A percentile compares a stretch with the other conserved stretches of the same genome.
Conservation (phyloP, 2,113 vertebrate species). For the Dicaeum eximium region DNA sequence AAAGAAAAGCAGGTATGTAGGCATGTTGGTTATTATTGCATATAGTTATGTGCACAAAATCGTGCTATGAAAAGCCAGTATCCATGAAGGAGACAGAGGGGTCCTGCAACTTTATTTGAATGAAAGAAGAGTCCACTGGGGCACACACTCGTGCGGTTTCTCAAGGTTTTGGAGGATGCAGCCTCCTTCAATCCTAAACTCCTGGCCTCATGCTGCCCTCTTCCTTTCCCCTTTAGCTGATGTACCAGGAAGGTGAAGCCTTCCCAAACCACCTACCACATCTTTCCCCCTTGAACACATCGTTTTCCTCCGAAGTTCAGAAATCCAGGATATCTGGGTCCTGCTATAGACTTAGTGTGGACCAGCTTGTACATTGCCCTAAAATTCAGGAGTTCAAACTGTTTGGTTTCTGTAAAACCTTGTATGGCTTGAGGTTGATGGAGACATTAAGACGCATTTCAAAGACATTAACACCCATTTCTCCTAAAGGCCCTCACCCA, state of each 20-base stretch:
- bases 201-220: accelerated
- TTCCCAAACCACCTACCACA: not conserved
- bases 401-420: not conserved
- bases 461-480: not conserved
- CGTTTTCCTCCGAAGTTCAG: not conserved
- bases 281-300: not conserved
- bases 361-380: not conserved
- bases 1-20: not conserved
- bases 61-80: not conserved
- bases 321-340: not conserved
- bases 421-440: not conserved
- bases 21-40: not conserved
- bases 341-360: accelerated
- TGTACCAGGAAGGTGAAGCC: not conserved
- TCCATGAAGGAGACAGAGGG: not conserved
- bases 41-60: not conserved
- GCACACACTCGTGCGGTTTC: accelerated
- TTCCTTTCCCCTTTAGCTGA: not conserved
- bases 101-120: not conserved
- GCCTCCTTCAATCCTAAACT: not conserved
- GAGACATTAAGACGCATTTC: not conserved
- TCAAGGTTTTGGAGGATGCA: not conserved
- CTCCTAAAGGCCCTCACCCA: not conserved
- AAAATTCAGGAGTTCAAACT: not conserved
- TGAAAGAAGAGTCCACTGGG: not conserved